These are phyloP conservation scores for Todiramphus saurophagus DNA, from an alignment of 2,113 vertebrate genomes.

Conservation along the genomic window DNA sequence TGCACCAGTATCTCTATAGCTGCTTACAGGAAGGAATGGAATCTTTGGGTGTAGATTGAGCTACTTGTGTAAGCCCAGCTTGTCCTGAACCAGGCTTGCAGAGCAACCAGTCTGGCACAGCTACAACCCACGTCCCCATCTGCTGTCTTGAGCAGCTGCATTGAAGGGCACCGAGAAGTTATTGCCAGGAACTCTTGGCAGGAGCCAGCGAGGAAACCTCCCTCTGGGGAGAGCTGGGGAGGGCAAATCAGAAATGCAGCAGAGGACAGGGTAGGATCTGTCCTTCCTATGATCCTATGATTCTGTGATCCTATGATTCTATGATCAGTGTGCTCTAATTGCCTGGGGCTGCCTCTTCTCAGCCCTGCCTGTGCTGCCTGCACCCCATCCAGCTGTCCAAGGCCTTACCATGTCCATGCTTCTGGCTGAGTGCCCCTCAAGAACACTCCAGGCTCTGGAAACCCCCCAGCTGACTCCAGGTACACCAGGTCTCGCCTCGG, in stretches of 20 bases:
- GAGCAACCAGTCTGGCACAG: slow-evolving; percentile 27
- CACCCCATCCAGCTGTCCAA: background rate
- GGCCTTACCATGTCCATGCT: background rate
- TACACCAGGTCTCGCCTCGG: fast-evolving
- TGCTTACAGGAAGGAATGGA: background rate
- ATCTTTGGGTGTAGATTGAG: background rate
- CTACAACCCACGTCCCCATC: slow-evolving; percentile 40
- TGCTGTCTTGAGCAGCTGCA: slow-evolving; percentile 52
- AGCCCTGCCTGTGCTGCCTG: background rate
- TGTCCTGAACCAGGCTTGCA: background rate
- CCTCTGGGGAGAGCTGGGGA: background rate
- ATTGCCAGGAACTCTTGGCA: slow-evolving; percentile 49
- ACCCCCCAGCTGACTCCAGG: background rate
- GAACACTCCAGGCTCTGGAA: background rate
- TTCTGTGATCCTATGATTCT: too few relatives aligned
- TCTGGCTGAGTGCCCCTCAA: background rate
- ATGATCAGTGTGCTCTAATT: too few relatives aligned
- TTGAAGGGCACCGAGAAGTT: slow-evolving; percentile 36
- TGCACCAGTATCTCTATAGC: background rate
- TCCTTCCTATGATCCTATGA: background rate
- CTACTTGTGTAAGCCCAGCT: background rate
- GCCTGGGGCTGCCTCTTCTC: background rate
- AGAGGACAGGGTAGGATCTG: background rate
- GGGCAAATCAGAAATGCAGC: background rate
- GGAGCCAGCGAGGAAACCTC: slow-evolving; percentile 12